A percentile compares a stretch with the other conserved stretches of the same genome.
Conservation (phyloP, 2,888 invertebrate species). For the Alviniconcha strummeri region DNA sequence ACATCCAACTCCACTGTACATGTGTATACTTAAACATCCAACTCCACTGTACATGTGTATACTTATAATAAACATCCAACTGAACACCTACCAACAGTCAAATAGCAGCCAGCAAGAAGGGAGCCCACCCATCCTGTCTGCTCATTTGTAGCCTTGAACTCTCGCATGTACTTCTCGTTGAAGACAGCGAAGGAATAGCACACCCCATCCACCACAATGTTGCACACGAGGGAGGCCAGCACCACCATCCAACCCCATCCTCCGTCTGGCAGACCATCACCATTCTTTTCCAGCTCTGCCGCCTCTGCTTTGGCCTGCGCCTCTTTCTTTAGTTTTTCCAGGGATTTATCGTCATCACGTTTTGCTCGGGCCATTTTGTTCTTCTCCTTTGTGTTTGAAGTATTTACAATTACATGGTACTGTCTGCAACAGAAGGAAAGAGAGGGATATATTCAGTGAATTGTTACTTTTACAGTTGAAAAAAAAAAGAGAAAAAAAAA, state of each 20-base stretch:
- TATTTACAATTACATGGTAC: constrained; percentile 17
- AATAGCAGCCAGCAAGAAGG: constrained; percentile 90
- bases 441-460: not conserved
- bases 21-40: too few relatives aligned
- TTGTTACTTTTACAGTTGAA: too few relatives aligned
- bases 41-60: too few relatives aligned
- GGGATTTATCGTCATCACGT: not conserved
- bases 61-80: too few relatives aligned
- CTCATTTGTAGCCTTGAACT: constrained; percentile 83
- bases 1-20: too few relatives aligned
- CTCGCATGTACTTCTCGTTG: constrained; percentile 79
- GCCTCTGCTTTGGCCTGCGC: constrained; percentile 46
- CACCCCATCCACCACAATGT: constrained; percentile 83
- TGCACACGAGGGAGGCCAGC: constrained; percentile 61
- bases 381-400: not conserved
- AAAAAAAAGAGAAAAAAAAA: not conserved
- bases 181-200: constrained; percentile 90
- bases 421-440: constrained; percentile 3
- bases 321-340: constrained; percentile 24
- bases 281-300: constrained; percentile 45
- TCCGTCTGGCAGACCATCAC: constrained; percentile 60
- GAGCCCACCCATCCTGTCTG: constrained; percentile 88
- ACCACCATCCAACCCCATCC: constrained; percentile 71
- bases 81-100: constrained; percentile 82
- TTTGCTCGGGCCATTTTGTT: constrained; percentile 14